Conservation (phyloP, 2,888 invertebrate genomes). For the Lamellibrachia columna region DNA sequence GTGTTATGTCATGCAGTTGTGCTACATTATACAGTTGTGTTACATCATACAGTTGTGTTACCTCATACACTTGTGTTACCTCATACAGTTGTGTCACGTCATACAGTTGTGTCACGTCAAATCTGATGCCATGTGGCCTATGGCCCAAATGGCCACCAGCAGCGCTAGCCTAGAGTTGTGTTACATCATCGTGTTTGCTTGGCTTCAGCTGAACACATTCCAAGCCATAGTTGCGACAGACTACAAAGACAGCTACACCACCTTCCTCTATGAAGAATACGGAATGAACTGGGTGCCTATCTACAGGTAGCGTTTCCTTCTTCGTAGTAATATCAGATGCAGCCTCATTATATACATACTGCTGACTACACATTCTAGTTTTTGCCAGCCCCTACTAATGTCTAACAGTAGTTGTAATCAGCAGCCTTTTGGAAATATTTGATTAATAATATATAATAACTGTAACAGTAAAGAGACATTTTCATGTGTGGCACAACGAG, state of each 20-base stretch:
- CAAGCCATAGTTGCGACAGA: slow-evolving; percentile 35
- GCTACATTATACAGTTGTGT: too few species aligned
- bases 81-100: background rate
- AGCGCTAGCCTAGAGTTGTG: background rate
- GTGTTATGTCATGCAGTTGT: background rate
- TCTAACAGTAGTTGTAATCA: too few species aligned
- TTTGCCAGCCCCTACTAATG: too few species aligned
- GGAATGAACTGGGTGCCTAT: slow-evolving; percentile 35
- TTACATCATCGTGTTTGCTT: background rate
- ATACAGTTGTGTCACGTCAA: background rate
- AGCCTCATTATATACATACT: background rate
- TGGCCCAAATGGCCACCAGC: too few species aligned
- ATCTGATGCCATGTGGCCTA: too few species aligned
- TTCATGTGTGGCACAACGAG: background rate
- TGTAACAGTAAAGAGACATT: too few species aligned
- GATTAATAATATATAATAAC: too few species aligned
- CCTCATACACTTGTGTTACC: too few species aligned
- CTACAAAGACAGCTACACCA: slow-evolving; percentile 28
- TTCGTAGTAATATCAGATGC: background rate
- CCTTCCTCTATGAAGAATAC: slow-evolving; percentile 30
- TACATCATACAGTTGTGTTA: too few species aligned
- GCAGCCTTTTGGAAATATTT: too few species aligned
- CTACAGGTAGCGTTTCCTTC: slow-evolving; percentile 22
- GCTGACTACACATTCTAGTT: background rate
- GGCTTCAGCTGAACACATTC: slow-evolving; percentile 34